Conservation (phyloP, 2,888 invertebrate genomes). For the Colostygia pectinataria region DNA sequence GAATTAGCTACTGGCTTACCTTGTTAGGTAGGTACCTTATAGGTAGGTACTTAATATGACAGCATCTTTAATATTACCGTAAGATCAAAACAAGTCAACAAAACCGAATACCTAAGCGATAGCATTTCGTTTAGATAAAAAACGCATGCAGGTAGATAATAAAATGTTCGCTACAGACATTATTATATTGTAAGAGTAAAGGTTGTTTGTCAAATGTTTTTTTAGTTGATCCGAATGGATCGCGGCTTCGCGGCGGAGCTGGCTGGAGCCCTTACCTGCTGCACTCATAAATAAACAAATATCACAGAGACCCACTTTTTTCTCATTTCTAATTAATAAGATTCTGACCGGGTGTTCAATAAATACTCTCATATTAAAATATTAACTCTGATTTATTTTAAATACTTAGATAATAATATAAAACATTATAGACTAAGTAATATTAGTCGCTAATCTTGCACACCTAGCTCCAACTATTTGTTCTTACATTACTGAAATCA, state of each 20-base stretch:
- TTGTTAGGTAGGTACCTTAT: no score
- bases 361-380: slow-evolving; percentile 70
- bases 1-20: no score
- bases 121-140: no score
- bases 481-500: slow-evolving; percentile 28
- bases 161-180: slow-evolving; percentile 19
- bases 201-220: slow-evolving; percentile 35
- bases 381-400: slow-evolving; percentile 78
- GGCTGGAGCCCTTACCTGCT: slow-evolving; percentile 33
- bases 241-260: background rate
- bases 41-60: no score
- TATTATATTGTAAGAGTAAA: slow-evolving; percentile 19
- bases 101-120: no score
- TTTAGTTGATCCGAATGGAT: slow-evolving; percentile 8
- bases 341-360: slow-evolving; percentile 65
- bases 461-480: slow-evolving; percentile 29
- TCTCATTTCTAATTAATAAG: slow-evolving; percentile 42
- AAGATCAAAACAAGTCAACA: no score
- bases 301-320: slow-evolving; percentile 39
- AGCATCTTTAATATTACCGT: no score
- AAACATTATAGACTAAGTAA: slow-evolving; percentile 75
- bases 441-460: slow-evolving; percentile 59
- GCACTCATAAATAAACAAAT: slow-evolving; percentile 47
- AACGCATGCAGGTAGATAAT: slow-evolving; percentile 10
- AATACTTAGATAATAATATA: slow-evolving; percentile 77